Percentiles rank a stretch among this genome's conserved stretches.
phyloP scores from a whole-genome alignment of 1,140 invertebrate genomes.

The Achatina immaculata region DNA sequence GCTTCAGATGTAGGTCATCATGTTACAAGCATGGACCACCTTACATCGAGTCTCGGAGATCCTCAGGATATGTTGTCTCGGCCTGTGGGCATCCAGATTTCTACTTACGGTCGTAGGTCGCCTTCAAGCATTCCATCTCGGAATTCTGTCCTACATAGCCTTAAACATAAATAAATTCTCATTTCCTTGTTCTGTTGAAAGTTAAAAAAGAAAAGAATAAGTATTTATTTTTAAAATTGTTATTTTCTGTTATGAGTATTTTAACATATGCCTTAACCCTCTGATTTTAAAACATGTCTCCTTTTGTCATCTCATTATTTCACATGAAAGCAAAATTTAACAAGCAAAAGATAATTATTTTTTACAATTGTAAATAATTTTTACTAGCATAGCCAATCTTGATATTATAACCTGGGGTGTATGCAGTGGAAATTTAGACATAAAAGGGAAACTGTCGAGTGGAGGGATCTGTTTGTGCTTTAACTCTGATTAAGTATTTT shows the following conservation, averaged over 20 bases:
- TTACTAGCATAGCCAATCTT: no score
- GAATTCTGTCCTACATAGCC: not conserved
- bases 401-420: no score
- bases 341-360: no score
- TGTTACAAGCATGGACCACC: not conserved
- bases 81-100: not conserved
- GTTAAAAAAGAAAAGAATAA: no score
- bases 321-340: no score
- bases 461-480: no score
- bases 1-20: not conserved
- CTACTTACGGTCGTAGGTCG: not conserved
- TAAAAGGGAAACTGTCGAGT: no score
- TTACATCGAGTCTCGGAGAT: not conserved
- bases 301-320: not conserved
- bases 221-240: not conserved
- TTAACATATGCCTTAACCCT: not conserved
- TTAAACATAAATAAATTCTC: slow-evolving; percentile 4
- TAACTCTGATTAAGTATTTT: no score
- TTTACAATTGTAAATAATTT: no score
- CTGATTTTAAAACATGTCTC: not conserved
- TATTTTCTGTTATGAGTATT: not conserved
- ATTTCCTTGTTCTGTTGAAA: not conserved
- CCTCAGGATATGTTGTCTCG: not conserved
- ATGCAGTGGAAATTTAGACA: no score
- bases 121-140: slow-evolving; percentile 6